Evolutionary conservation across 1,140 invertebrate species (phyloP).

Genomic region (Penaeus chinensis): DNA sequence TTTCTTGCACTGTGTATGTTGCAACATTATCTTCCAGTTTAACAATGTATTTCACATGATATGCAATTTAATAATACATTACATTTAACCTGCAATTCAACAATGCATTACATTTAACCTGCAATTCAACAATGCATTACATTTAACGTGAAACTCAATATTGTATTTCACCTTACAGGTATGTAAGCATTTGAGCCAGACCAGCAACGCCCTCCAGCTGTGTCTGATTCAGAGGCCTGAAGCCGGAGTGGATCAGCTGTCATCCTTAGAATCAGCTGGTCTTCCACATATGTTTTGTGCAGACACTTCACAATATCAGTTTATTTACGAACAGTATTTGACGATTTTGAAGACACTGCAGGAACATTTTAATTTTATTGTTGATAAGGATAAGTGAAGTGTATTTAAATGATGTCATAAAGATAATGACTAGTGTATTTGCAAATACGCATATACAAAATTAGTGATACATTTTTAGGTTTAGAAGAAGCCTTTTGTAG

Average conservation of each 20-base stretch:
- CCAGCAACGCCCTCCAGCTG: conserved; percentile 22
- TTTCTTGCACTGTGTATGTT: too few species aligned
- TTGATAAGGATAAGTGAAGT: not conserved
- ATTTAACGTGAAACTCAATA: not conserved
- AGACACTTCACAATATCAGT: conserved; percentile 31
- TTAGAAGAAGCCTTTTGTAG: not conserved
- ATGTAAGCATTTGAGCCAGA: conserved; percentile 25
- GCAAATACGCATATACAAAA: not conserved
- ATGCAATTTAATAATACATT: not conserved
- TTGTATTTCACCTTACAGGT: conserved; percentile 7
- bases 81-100: not conserved
- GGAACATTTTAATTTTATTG: conserved; percentile 27
- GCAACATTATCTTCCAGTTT: too few species aligned
- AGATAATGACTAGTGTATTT: not conserved
- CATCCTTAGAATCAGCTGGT: not conserved
- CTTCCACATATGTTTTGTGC: conserved; percentile 2
- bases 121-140: not conserved
- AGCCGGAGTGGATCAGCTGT: not conserved
- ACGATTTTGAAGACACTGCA: conserved; percentile 19
- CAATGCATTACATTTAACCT: not conserved
- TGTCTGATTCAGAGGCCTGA: conserved; percentile 29
- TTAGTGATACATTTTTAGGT: not conserved
- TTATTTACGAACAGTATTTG: conserved; percentile 48
- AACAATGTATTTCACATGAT: too few species aligned
- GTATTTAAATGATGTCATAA: not conserved